Base-by-base conservation (phyloP, 53 echinoderm and acorn worm genomes). In the Zoroaster sp. region DNA sequence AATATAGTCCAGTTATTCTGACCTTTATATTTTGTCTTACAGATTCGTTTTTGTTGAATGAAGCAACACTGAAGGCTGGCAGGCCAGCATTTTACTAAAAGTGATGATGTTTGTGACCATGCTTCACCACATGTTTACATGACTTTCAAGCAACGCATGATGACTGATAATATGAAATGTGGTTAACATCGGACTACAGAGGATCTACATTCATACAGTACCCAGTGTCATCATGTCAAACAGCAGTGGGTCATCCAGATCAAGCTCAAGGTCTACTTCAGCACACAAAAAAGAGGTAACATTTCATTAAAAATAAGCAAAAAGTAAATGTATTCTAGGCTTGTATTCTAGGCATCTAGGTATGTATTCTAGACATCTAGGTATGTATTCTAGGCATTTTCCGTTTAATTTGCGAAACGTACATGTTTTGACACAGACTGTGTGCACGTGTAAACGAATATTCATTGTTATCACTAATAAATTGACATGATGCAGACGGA, bases 241-340 rank as follows among this genome's bases (percentile, higher is more conserved):
- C 23, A 85, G 85, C n/a, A 69, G 85, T 12, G 85, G 46, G 45
- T 85, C 85, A 14, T 69, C 69, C 25, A 85, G 85, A 46, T 85
- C 85, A 34, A 85, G 85, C 55, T 85, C 85, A n/a, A 33, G 85
- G 8, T 85, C 85, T 32, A 33, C 68, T 20, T 85, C 85, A 10
- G 85, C 71, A 5, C 85, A 70, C 51, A 70, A 37, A 30, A 85
- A 85, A 85, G 85, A 85, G 85, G 85, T 85, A 85, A 5, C 11
- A 35, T 70, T 59, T 1, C 28, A 59, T 28, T 10, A 23, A n/a
- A 55, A 55, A 69, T 35, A 35, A 15, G 23, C 15, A 32, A 35
- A 35, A 3, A 65, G 1, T 1, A 14, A 13, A 35, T 4, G 4
- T 70, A n/a, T n/a, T n/a, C n/a, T n/a, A n/a, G n/a, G n/a, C n/a